Base-by-base conservation (phyloP, 2,888 invertebrate genomes). In the Strigamia maritima region DNA sequence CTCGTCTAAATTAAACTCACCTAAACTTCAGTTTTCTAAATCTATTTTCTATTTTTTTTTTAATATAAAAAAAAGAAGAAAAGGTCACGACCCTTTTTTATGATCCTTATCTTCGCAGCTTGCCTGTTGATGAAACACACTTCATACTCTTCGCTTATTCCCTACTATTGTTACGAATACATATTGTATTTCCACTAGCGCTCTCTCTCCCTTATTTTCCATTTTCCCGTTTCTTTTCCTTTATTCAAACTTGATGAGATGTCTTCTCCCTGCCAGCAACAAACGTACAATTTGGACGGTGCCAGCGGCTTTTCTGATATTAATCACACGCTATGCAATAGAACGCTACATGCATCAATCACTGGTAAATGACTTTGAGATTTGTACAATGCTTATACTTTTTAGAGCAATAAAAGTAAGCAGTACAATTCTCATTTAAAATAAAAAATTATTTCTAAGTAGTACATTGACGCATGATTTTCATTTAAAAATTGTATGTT, bases 241-340 rank as follows among this genome's bases (percentile, higher is more conserved):
- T 54, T 54, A 54, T 54, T 54, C 54, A 54, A 54, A 54, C 54
- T 54, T 54, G 54, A 54, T 54, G 54, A 54, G 54, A 54, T 54
- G 54, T 54, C 54, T 54, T 54, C 54, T 54, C 54, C 54, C 54
- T 54, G 54, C 54, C 54, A 54, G 54, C 54, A 54, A 54, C 54
- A 54, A 54, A 54, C 54, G 54, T 54, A 54, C 54, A 54, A 54
- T 54, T 54, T 54, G 54, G 54, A 54, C 54, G 54, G 54, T 54
- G 54, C 54, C 54, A 54, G 54, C 54, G 54, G 54, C 54, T 54
- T 54, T 54, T 54, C 54, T 54, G 54, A 54, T 54, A 54, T 54
- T 54, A 54, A 54, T 54, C 54, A 54, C 54, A 19, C 2, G 19
- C 54, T 54, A 22, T 54, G 54, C 54, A 54, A 54, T n/a, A n/a